Evolutionary conservation across 2,888 invertebrate genomes (phyloP).

Genomic region (Crioceris asparagi): DNA sequence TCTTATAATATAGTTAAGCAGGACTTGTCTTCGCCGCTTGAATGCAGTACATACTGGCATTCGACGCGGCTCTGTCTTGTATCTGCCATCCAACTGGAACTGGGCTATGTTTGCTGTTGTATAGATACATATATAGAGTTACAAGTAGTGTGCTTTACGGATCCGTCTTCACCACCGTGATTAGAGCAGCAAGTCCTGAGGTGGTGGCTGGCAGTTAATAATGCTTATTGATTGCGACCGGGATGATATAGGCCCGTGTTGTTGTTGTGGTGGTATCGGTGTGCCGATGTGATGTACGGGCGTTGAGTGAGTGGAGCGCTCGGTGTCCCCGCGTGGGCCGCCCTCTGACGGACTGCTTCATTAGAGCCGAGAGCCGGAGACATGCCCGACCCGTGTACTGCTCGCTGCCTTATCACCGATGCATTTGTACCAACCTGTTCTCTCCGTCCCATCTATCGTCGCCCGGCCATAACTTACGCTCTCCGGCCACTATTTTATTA

Average conservation of each 20-base stretch:
- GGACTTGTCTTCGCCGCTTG: too few relatives aligned
- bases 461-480: conserved; percentile 23
- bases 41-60: too few relatives aligned
- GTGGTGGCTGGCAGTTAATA: conserved; percentile 21
- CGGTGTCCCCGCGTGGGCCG: conserved; percentile 27
- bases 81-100: too few relatives aligned
- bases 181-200: too few relatives aligned
- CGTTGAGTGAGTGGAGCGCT: conserved; percentile 11
- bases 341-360: conserved; percentile 38
- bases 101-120: not conserved
- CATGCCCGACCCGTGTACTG: conserved; percentile 37
- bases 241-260: too few relatives aligned
- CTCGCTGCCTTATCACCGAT: conserved; percentile 33
- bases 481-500: conserved; percentile 27
- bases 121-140: not conserved
- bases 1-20: too few relatives aligned
- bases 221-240: conserved; percentile 25
- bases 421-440: conserved; percentile 33
- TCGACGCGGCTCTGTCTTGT: too few relatives aligned
- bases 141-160: too few relatives aligned
- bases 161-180: too few relatives aligned
- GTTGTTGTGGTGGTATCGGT: conserved; percentile 23
- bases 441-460: conserved; percentile 10
- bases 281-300: conserved; percentile 30
- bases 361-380: conserved; percentile 31